Evolutionary conservation across 2,797 vertebrate species (phyloP), one percentile per base, ranked within the genome.

Genomic region (Heliangelus exortis): DNA sequence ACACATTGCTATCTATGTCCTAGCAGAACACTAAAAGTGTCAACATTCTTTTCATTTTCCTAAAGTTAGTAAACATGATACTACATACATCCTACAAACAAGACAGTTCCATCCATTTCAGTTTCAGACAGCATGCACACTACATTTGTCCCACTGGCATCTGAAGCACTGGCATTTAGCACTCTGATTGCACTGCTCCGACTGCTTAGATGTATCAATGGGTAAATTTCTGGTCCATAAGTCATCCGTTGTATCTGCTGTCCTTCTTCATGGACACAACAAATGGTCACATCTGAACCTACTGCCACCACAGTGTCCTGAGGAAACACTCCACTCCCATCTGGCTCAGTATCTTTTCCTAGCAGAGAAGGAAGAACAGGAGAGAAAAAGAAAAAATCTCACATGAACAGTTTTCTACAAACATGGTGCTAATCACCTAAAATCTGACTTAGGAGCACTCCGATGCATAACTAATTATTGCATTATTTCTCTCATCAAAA

Each of bases 61-160:
- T 45, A 47, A 69, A 11, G 19, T 66, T 75, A 90, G 34, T 74
- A 82, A 77, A 77, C 12, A n/a, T 29, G 68, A 62, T n/a, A 16
- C 92, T 96, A 98, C 98, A 88, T 97, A 98, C 98, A 98, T 96
- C 98, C 98, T 26, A 96, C 96, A 93, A 98, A 98, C 67, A 98
- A n/a, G 43, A 98, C 98, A 14, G 97, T 96, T 94, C 98, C 98
- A 31, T 80, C 93, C 25, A 94, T 57, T 16, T 45, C 66, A 10
- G 31, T 33, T 62, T 53, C 75, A 1, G 31, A 77, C 69, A 63
- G 43, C 31, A 13, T 69, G 97, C 86, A 98, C 45, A 88, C 97
- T 22, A 84, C 90, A 34, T 98, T 98, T 59, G 95, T 94, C 22
- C 97, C 97, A 47, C 97, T 97, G 53, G 61, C n/a, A 29, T 39